Evolutionary conservation across 1,140 invertebrate genomes (phyloP).

Genomic region (Solen grandis): DNA sequence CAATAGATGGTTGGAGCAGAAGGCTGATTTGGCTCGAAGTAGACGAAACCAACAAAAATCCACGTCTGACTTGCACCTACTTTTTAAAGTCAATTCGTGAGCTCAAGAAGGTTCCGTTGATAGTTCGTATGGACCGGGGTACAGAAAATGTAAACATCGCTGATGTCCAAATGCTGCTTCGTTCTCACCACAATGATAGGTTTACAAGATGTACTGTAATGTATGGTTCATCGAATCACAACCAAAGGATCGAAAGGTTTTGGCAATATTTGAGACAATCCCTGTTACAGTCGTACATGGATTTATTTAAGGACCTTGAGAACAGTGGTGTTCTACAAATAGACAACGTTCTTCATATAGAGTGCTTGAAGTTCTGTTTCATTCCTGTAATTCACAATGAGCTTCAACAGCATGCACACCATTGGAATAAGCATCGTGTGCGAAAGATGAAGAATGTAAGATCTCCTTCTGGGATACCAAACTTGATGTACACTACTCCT

Average conservation of each 20-base stretch:
- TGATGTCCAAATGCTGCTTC: no score
- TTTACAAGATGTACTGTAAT: not conserved
- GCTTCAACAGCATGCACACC: not conserved
- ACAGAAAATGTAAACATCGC: no score
- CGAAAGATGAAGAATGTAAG: not conserved
- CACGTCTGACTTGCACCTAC: no score
- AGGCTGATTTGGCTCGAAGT: slow-evolving; percentile 41
- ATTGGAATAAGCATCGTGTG: slow-evolving; percentile 15
- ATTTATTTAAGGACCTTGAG: slow-evolving; percentile 20
- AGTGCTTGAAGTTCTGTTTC: slow-evolving; percentile 28
- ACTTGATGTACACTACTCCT: no score
- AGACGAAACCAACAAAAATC: slow-evolving; percentile 31
- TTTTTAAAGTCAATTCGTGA: no score
- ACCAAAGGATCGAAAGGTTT: slow-evolving; percentile 42
- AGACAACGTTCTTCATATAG: slow-evolving; percentile 3
- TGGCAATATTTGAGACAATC: no score
- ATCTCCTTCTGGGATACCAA: not conserved
- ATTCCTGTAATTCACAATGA: slow-evolving; percentile 2
- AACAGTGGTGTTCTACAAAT: not conserved
- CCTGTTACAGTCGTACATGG: slow-evolving; percentile 9
- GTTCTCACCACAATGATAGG: not conserved
- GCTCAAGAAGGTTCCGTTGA: no score
- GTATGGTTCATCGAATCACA: slow-evolving; percentile 11
- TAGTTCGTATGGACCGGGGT: no score
- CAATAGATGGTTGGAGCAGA: slow-evolving; percentile 27